Conservation (phyloP, 2,888 invertebrate species). For the Pristionchus arcanus region DNA sequence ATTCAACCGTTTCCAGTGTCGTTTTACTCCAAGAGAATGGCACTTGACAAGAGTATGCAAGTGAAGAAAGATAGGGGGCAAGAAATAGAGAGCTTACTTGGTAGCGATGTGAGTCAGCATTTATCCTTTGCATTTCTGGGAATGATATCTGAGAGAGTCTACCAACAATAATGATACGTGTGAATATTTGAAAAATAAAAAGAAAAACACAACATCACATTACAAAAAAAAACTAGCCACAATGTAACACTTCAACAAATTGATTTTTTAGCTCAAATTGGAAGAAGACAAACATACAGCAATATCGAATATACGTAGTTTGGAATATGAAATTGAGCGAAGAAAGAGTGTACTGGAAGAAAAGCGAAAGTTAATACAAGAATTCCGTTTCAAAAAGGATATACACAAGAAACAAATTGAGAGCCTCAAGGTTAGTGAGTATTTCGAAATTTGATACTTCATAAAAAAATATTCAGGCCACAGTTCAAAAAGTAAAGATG, state of each 20-base stretch:
- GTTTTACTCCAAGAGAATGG: conserved; percentile 6
- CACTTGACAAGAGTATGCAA: background rate
- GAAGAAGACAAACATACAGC: background rate
- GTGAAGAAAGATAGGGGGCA: conserved; percentile 4
- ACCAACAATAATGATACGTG: too few relatives aligned
- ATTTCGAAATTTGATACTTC: background rate
- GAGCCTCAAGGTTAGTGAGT: background rate
- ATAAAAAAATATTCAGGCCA: too few relatives aligned
- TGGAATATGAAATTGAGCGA: conserved; percentile 4
- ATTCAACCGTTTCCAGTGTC: background rate
- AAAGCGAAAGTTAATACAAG: background rate
- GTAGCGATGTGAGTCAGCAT: background rate
- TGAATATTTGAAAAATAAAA: too few relatives aligned
- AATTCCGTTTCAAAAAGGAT: background rate
- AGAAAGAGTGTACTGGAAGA: background rate
- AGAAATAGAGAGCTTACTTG: background rate
- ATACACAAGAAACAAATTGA: background rate
- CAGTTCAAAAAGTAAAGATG: background rate
- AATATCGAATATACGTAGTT: background rate
- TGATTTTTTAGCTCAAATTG: background rate
- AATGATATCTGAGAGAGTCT: too few relatives aligned
- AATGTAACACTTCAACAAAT: too few relatives aligned
- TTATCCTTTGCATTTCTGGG: background rate
- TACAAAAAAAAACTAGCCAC: background rate
- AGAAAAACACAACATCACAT: too few relatives aligned